Base-by-base conservation (phyloP, 1,140 invertebrate genomes). In the Melanaphis sacchari region DNA sequence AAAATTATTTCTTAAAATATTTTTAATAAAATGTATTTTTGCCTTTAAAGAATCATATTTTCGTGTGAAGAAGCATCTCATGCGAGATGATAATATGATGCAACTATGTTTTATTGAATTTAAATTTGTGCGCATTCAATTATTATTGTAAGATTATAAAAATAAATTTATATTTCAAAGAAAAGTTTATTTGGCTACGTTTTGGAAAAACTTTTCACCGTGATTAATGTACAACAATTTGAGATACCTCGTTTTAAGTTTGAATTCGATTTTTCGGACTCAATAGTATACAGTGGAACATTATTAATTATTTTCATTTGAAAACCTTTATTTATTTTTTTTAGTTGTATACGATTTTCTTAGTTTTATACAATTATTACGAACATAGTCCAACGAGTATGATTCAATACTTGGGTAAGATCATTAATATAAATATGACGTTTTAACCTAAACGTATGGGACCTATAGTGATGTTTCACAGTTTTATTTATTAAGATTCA, bases 181-280 rank as follows among this genome's bases (percentile, higher is more conserved):
- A 76, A 76, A 76, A 76, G 59, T n/a, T 76, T 76, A n/a, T 76
- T n/a, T 76, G 59, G n/a, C n/a, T n/a, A 76, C n/a, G 59, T 76
- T 76, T 76, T 76, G 31, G 31, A 0, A 76, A 76, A 76, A n/a
- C 31, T 76, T 76, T 76, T 76, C 59, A 18, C 31, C 59, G 11
- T 76, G 59, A 76, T 76, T n/a, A n/a, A 76, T 76, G 59, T 76
- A 76, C 59, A n/a, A 76, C 31, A n/a, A 76, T 76, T n/a, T 15
- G 1, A 76, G 59, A n/a, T 76, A 76, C 36, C 36, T 76, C n/a
- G 15, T 36, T 36, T 76, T 76, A 76, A 76, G 59, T 76, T 36
- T 76, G 5, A n/a, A 76, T n/a, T 76, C 31, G 59, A 76, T n/a
- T 76, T 76, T 36, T n/a, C 59, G 3, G 31, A 76, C 31, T 76